Evolutionary conservation across 2,113 vertebrate genomes (phyloP).

Genomic region (Bos javanicus): DNA sequence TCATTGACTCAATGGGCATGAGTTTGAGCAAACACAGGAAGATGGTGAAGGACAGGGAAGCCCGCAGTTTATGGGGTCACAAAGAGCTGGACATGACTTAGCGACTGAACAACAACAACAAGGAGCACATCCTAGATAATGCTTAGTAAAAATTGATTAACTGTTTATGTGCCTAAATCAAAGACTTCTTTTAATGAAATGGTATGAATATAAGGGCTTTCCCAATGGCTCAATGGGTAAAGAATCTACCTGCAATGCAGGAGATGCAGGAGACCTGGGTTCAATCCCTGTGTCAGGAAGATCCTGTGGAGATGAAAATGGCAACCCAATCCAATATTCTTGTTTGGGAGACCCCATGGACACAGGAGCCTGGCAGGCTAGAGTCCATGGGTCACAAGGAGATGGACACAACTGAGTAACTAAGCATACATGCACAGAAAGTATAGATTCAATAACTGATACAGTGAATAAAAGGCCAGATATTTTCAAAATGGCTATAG

Average conservation of each 20-base stretch:
- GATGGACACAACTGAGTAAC: background rate
- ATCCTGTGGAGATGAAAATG: background rate
- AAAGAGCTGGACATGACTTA: background rate
- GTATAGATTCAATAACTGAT: background rate
- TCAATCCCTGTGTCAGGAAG: background rate
- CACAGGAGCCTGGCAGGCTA: background rate
- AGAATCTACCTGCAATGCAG: background rate
- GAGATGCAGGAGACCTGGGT: background rate
- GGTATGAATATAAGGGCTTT: background rate
- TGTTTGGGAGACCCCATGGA: background rate
- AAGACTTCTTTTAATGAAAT: slow-evolving; percentile 19
- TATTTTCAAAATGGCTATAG: background rate
- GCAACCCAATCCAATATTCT: background rate
- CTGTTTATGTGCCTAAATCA: background rate
- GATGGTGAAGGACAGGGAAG: background rate
- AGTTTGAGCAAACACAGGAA: background rate
- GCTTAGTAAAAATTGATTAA: background rate
- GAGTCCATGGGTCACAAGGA: background rate
- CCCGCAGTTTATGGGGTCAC: background rate
- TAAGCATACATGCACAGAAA: background rate
- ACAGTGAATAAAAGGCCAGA: background rate
- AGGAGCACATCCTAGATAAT: background rate
- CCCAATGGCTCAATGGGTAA: background rate
- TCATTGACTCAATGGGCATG: background rate
- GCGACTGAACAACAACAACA: background rate